Evolutionary conservation across 1,140 invertebrate genomes (phyloP).

Genomic region (Drosophila teissieri): DNA sequence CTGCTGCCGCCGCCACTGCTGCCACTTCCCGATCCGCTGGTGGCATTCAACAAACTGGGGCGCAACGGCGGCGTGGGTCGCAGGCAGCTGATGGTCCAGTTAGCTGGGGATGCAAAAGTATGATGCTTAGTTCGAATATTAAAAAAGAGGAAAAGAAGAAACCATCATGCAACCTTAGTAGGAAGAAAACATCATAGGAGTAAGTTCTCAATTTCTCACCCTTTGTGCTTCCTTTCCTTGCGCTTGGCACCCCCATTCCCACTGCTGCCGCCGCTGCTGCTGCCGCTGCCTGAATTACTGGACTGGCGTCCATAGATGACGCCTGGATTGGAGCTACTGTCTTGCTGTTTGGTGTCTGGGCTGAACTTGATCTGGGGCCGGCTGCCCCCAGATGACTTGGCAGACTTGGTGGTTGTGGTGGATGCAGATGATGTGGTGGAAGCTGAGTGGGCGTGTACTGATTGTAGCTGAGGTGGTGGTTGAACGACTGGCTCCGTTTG

Average conservation of each 20-base stretch:
- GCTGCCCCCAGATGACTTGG: conserved; percentile 81
- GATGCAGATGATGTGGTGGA: conserved; percentile 86
- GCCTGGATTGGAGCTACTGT: conserved; percentile 55
- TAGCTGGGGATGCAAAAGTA: conserved; percentile 76
- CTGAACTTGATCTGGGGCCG: conserved; percentile 84
- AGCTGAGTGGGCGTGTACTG: conserved; percentile 86
- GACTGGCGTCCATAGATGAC: conserved; percentile 63
- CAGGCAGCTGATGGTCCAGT: conserved; percentile 91
- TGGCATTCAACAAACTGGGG: conserved; percentile 87
- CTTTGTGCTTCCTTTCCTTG: conserved; percentile 84
- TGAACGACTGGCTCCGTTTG: conserved; percentile 88
- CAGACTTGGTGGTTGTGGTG: conserved; percentile 84
- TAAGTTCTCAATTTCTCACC: conserved; percentile 32
- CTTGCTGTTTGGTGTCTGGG: conserved; percentile 84
- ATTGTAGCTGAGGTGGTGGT: conserved; percentile 88
- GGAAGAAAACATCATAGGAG: too few species aligned
- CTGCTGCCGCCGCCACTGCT: conserved; percentile 61
- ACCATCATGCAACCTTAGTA: too few species aligned
- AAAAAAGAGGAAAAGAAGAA: neutral
- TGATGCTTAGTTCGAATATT: neutral
- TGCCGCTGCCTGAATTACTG: conserved; percentile 48
- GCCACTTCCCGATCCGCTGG: conserved; percentile 48
- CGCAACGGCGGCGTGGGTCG: conserved; percentile 91
- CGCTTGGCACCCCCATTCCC: conserved; percentile 73
- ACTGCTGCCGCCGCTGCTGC: conserved; percentile 52